Conservation (phyloP, 2,797 vertebrate species). For the Acanthurus leucopareius region DNA sequence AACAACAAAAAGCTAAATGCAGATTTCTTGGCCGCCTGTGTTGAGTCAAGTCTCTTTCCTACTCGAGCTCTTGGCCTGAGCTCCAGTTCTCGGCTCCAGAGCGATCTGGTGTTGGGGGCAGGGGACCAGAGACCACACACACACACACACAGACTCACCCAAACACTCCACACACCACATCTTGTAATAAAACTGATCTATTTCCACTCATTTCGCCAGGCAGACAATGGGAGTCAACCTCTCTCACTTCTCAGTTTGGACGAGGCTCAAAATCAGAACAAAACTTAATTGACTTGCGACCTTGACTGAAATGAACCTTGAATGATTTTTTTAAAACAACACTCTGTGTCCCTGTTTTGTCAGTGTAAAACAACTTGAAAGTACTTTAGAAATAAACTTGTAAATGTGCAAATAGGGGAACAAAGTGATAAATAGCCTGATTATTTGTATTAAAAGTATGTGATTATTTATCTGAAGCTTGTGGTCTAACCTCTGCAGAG, state of each 20-base stretch:
- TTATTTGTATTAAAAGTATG: not conserved
- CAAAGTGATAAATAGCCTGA: not conserved
- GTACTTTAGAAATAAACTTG: not conserved
- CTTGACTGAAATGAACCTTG: conserved; percentile 19
- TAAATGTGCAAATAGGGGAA: not conserved
- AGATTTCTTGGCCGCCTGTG: conserved; percentile 64
- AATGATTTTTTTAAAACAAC: conserved; percentile 3
- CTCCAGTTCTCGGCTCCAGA: conserved; percentile 60
- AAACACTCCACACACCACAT: conserved; percentile 51
- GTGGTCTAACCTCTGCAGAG: fast-evolving
- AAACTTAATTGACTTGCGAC: conserved; percentile 32
- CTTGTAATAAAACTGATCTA: conserved; percentile 62
- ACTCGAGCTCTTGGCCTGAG: conserved; percentile 63
- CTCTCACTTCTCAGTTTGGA: not conserved
- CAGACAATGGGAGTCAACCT: conserved; percentile 32
- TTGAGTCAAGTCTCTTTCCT: conserved; percentile 62
- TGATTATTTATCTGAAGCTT: not conserved
- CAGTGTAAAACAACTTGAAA: not conserved
- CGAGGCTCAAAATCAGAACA: conserved; percentile 10
- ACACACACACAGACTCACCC: conserved; percentile 52
- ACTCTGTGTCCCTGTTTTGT: conserved; percentile 1
- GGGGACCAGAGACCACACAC: conserved; percentile 79
- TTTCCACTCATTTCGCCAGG: conserved; percentile 56
- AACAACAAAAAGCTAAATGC: conserved; percentile 66
- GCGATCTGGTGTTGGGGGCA: conserved; percentile 62